phyloP scores from a whole-genome alignment of 2,797 vertebrate genomes.

The Parauchenoglanis ngamensis region DNA sequence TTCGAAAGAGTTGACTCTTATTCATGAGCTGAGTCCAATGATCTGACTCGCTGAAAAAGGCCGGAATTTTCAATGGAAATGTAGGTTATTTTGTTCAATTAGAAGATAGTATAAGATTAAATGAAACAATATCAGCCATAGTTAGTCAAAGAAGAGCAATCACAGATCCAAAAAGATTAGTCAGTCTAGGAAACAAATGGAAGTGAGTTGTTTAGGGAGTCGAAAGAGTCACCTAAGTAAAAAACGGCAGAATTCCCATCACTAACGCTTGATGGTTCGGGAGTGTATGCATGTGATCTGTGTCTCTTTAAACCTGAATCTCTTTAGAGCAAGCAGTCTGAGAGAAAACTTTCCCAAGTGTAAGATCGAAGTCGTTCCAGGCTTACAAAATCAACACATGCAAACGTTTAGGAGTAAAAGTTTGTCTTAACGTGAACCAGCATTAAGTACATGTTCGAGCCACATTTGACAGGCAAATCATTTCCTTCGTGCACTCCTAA shows the following conservation, averaged over 20 bases:
- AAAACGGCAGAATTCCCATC: not conserved
- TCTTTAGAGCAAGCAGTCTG: not conserved
- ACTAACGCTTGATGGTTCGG: not conserved
- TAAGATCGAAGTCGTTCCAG: conserved; percentile 22
- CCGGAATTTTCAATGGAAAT: not conserved
- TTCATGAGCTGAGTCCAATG: not conserved
- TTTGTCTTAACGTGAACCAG: conserved; percentile 18
- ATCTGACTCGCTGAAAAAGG: not conserved
- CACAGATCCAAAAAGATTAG: not conserved
- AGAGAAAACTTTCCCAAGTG: not conserved
- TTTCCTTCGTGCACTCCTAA: conserved; percentile 20
- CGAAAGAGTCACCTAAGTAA: not conserved
- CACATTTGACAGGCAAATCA: conserved; percentile 46
- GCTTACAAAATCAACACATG: conserved; percentile 37
- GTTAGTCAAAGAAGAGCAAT: not conserved
- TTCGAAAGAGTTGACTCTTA: not conserved
- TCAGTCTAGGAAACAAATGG: not conserved
- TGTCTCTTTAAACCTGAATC: not conserved
- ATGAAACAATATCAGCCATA: not conserved
- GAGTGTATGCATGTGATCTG: not conserved
- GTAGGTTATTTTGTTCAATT: not conserved
- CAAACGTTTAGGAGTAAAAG: conserved; percentile 32
- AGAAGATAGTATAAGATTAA: not conserved
- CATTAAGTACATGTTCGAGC: conserved; percentile 11
- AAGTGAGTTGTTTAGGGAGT: not conserved